Percentiles rank a stretch among this genome's conserved stretches.
These are phyloP conservation scores for Allochrocebus solatus DNA, from an alignment of 2,797 vertebrate genomes.

Conservation along the genomic window DNA sequence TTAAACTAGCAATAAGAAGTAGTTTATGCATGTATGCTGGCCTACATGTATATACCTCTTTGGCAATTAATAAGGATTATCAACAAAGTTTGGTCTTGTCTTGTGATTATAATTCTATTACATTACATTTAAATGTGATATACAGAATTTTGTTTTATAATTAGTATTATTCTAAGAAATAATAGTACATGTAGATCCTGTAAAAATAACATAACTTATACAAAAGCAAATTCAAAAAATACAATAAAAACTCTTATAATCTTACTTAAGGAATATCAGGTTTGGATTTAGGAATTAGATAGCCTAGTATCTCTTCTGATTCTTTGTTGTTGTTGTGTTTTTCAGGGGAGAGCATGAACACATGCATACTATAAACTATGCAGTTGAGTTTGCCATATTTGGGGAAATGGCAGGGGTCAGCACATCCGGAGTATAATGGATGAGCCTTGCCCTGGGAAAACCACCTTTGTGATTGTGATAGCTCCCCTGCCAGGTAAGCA, in stretches of 20 bases:
- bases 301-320: neutral
- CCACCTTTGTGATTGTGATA: neutral
- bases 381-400: neutral
- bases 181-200: neutral
- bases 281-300: slow-evolving; percentile 26
- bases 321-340: neutral
- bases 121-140: neutral
- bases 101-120: neutral
- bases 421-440: neutral
- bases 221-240: slow-evolving; percentile 41
- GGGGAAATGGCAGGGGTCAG: neutral
- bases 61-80: slow-evolving; percentile 9
- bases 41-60: neutral
- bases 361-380: neutral
- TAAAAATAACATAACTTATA: slow-evolving; percentile 39
- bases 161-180: slow-evolving; percentile 29
- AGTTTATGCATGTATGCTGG: neutral
- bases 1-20: neutral
- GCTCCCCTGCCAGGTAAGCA: neutral
- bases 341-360: neutral
- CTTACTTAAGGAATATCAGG: slow-evolving; percentile 14
- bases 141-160: neutral
- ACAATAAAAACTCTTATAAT: neutral
- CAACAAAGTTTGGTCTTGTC: neutral
- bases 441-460: neutral